A percentile compares a stretch with the other conserved stretches of the same genome.
Evolutionary conservation across 2,797 vertebrate species (phyloP).

Genomic region (Rhinella marina): DNA sequence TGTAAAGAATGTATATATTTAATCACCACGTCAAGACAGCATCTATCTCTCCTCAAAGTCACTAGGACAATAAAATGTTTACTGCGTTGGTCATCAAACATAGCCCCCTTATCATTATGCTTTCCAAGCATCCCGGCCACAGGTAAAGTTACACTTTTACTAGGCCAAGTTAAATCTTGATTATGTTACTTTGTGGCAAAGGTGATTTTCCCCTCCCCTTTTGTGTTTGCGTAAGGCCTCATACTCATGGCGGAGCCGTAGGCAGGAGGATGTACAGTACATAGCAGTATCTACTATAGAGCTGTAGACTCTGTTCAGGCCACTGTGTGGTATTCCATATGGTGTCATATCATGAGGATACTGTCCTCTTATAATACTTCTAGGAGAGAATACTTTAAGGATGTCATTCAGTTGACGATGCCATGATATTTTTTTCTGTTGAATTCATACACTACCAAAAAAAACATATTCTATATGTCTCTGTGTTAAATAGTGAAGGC

Average conservation of each 20-base stretch:
- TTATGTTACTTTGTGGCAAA: not conserved
- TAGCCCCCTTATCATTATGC: conserved; percentile 23
- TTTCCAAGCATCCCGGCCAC: not conserved
- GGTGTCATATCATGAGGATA: not conserved
- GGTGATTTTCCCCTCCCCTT: not conserved
- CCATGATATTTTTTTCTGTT: not conserved
- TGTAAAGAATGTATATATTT: conserved; percentile 46
- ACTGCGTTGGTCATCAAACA: conserved; percentile 45
- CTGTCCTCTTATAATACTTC: not conserved
- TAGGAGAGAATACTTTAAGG: not conserved
- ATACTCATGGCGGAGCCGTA: not conserved
- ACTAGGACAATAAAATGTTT: conserved; percentile 54
- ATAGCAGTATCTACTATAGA: not conserved
- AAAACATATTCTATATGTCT: not conserved
- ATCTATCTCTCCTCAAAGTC: conserved; percentile 40
- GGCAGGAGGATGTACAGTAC: not conserved
- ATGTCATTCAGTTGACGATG: not conserved
- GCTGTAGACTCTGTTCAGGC: not conserved
- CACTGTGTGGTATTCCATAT: not conserved
- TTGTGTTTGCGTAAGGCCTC: too few species aligned
- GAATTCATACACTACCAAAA: not conserved
- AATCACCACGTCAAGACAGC: conserved; percentile 23
- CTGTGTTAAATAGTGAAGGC: not conserved
- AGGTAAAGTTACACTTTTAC: conserved; percentile 35
- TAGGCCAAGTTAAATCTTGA: not conserved